These are phyloP conservation scores for Probaryconus sp. DNA, from an alignment of 1,140 invertebrate genomes.

Conservation along the genomic window DNA sequence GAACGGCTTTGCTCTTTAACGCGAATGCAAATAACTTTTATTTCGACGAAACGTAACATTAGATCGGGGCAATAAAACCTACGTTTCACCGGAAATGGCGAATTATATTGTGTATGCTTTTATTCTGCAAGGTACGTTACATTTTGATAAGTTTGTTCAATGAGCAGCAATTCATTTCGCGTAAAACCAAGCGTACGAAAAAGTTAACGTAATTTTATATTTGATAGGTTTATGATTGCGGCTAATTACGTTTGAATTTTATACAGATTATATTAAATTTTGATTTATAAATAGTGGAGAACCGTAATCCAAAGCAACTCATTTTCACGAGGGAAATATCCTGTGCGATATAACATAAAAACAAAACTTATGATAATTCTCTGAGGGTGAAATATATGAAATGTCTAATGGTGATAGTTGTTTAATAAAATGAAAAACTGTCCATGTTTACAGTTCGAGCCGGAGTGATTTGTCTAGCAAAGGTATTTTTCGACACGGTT, in stretches of 20 bases:
- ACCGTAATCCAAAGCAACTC: too few species aligned
- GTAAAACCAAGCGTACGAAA: too few species aligned
- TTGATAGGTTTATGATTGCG: too few species aligned
- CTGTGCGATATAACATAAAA: not conserved
- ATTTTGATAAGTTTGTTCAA: not conserved
- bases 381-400: not conserved
- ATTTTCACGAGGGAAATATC: too few species aligned
- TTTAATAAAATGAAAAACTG: constrained; percentile 64
- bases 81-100: not conserved
- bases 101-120: constrained; percentile 1
- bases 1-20: constrained; percentile 4
- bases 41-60: not conserved
- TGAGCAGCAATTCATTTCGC: not conserved
- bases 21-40: not conserved
- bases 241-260: too few species aligned
- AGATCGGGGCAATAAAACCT: not conserved
- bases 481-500: constrained; percentile 66
- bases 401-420: too few species aligned
- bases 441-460: constrained; percentile 68
- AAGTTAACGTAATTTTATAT: too few species aligned
- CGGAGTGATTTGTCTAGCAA: constrained; percentile 62
- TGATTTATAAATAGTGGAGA: too few species aligned
- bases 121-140: not conserved
- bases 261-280: too few species aligned
- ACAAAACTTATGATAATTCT: not conserved